Conservation (phyloP, 2,113 vertebrate species). For the Heliornis fulica region DNA sequence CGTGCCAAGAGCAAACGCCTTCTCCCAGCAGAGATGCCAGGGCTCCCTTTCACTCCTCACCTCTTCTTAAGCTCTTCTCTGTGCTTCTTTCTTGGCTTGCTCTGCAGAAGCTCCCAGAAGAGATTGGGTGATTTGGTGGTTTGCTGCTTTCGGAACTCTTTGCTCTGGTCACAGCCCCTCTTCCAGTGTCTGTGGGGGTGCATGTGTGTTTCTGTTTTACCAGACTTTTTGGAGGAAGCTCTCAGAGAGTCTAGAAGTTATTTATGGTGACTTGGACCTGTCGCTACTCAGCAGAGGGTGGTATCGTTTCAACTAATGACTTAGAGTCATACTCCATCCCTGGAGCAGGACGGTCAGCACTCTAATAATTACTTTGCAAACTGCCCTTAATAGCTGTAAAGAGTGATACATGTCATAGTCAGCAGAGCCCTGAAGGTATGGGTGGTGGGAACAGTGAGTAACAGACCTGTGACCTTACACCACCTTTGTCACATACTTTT, state of each 20-base stretch:
- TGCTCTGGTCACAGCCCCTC: not conserved
- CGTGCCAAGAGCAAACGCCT: rapidly evolving
- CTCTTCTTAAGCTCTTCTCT: rapidly evolving
- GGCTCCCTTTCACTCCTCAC: not conserved
- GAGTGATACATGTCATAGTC: too few relatives aligned
- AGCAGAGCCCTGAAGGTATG: not conserved
- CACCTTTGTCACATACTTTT: not conserved
- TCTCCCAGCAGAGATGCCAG: not conserved
- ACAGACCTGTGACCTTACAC: not conserved
- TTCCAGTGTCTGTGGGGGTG: not conserved
- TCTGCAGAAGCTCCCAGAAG: too few relatives aligned
- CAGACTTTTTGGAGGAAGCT: not conserved
- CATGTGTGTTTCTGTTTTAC: not conserved
- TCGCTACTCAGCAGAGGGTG: not conserved
- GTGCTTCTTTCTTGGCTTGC: not conserved
- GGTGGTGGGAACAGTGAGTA: not conserved
- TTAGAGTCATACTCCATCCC: not conserved
- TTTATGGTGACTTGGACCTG: not conserved
- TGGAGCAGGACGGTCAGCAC: not conserved
- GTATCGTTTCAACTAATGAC: not conserved
- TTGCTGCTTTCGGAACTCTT: rapidly evolving
- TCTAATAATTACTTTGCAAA: not conserved
- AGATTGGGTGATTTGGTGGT: not conserved
- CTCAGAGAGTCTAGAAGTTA: not conserved
- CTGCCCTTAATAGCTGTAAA: not conserved